phyloP scores from a whole-genome alignment of 2,888 invertebrate genomes.

The Eupithecia vulgata region DNA sequence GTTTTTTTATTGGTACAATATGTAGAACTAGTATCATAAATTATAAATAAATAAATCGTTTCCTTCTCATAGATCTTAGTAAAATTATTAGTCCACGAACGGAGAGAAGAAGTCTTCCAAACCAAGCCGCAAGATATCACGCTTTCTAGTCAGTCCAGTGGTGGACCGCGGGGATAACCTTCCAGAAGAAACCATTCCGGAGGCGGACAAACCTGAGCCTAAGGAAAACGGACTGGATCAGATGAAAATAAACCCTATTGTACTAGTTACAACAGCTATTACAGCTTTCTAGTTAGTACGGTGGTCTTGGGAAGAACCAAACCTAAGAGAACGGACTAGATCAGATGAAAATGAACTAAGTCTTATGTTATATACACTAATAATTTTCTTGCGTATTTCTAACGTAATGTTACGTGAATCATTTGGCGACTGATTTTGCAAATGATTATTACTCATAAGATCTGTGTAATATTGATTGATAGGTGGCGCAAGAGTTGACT shows the following conservation, averaged over 20 bases:
- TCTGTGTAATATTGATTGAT: constrained; percentile 29
- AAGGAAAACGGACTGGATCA: constrained; percentile 26
- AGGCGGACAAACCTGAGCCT: constrained; percentile 42
- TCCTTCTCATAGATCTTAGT: neutral
- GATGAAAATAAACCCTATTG: constrained; percentile 9
- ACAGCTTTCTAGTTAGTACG: constrained; percentile 90
- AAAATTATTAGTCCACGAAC: constrained; percentile 53
- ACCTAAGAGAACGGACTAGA: constrained; percentile 32
- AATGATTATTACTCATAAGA: constrained; percentile 28
- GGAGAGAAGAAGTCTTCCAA: constrained; percentile 76
- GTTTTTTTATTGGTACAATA: no score
- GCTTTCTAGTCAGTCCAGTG: constrained; percentile 93
- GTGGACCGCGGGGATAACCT: constrained; percentile 81
- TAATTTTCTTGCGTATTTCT: constrained; percentile 1
- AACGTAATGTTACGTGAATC: constrained; percentile 33
- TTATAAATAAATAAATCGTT: no score
- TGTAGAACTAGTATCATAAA: no score
- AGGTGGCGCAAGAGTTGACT: constrained; percentile 20
- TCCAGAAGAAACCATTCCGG: constrained; percentile 48
- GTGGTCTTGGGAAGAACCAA: constrained; percentile 82
- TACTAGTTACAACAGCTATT: neutral
- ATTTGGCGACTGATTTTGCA: constrained; percentile 24
- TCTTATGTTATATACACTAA: no score
- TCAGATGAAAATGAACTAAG: constrained; percentile 16
- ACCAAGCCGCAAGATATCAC: constrained; percentile 88